Evolutionary conservation across 2,113 vertebrate species (phyloP).

Genomic region (Eleginops maclovinus): DNA sequence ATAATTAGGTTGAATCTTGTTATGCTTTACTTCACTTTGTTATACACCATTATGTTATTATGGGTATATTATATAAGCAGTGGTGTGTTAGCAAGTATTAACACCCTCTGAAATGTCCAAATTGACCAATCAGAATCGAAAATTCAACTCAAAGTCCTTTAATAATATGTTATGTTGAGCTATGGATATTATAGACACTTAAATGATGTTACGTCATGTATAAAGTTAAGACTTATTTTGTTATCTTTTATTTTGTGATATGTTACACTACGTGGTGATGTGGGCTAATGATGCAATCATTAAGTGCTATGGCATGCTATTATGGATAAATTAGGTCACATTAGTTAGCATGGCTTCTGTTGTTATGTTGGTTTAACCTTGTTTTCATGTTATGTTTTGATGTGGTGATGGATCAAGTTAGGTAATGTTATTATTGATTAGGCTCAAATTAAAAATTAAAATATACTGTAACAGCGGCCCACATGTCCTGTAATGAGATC

Average conservation of each 20-base stretch:
- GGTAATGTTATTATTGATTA: not conserved
- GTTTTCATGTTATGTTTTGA: not conserved
- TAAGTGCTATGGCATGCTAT: too few species aligned
- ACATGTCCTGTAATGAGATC: not conserved
- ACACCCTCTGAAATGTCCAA: too few species aligned
- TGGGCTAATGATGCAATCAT: not conserved
- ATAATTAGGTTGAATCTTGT: not conserved
- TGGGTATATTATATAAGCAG: not conserved
- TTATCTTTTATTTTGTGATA: not conserved
- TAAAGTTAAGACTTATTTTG: not conserved
- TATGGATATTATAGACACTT: not conserved
- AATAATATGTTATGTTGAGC: not conserved
- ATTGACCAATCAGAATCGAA: too few species aligned
- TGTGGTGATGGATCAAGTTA: not conserved
- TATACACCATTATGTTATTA: not conserved
- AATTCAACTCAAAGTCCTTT: too few species aligned
- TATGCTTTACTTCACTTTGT: not conserved
- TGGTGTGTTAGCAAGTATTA: too few species aligned
- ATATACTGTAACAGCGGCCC: not conserved
- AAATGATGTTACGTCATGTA: too few species aligned
- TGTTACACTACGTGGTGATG: not conserved
- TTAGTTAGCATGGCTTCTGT: not conserved
- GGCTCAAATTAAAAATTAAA: not conserved
- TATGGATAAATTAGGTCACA: not conserved
- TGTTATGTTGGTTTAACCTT: not conserved